phyloP scores from a whole-genome alignment of 2,113 vertebrate genomes.

The Picathartes gymnocephalus region DNA sequence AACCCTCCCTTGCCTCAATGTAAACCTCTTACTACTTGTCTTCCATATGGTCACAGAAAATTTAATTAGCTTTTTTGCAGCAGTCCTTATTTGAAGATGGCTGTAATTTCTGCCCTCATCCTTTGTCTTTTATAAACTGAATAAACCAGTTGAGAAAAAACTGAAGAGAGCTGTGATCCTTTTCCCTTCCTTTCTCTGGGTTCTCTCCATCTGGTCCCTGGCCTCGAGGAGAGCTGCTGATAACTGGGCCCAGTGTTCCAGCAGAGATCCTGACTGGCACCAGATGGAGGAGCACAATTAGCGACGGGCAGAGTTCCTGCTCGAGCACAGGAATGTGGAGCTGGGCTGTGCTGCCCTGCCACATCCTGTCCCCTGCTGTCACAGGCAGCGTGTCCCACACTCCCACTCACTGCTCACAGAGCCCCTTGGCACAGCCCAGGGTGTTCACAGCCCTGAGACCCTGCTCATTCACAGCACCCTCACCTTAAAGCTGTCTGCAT shows the following conservation, averaged over 20 bases:
- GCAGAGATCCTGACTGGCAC: background rate
- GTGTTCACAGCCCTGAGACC: background rate
- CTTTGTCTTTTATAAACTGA: background rate
- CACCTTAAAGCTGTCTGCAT: background rate
- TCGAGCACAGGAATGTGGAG: background rate
- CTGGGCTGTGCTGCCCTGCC: background rate
- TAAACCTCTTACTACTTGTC: background rate
- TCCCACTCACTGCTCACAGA: accelerated
- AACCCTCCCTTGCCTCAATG: background rate
- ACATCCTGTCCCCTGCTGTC: background rate
- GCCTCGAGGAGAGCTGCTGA: background rate
- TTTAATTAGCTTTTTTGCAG: background rate
- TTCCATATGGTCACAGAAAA: background rate
- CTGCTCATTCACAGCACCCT: accelerated
- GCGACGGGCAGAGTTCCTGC: background rate
- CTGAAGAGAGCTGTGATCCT: background rate
- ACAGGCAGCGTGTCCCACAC: accelerated
- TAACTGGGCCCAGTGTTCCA: background rate
- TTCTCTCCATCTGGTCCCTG: background rate
- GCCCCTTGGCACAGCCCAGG: background rate
- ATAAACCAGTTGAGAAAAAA: conserved; percentile 11
- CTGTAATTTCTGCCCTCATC: background rate
- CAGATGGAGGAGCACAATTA: background rate
- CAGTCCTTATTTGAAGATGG: background rate
- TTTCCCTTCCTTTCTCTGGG: background rate